phyloP scores from a whole-genome alignment of 1,140 invertebrate species.

The Chionoecetes opilio region DNA sequence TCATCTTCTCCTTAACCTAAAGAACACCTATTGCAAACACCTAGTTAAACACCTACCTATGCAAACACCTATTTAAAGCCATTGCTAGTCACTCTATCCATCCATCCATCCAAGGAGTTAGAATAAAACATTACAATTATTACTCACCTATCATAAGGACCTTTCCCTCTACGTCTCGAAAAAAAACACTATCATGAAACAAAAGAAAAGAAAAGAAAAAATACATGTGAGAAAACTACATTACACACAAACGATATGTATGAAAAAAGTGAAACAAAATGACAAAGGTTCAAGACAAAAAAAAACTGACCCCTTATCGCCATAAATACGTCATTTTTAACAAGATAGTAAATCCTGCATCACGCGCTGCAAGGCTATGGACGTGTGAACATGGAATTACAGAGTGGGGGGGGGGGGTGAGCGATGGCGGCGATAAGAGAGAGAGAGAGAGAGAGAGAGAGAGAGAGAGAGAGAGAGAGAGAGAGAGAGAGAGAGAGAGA shows the following conservation, averaged over 20 bases:
- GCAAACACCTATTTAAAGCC: neutral
- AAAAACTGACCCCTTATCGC: neutral
- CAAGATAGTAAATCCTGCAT: neutral
- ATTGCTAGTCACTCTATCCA: neutral
- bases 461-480: slow-evolving; percentile 27
- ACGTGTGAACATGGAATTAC: neutral
- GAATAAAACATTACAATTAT: too few relatives aligned
- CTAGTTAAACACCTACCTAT: too few relatives aligned
- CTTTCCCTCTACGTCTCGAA: too few relatives aligned
- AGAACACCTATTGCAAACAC: neutral
- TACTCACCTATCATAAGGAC: too few relatives aligned
- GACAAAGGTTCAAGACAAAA: neutral
- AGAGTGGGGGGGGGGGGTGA: neutral
- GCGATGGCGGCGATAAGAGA: neutral
- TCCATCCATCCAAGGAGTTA: neutral
- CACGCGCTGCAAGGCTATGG: neutral
- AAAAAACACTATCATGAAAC: too few relatives aligned
- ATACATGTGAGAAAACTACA: too few relatives aligned
- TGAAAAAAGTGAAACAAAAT: slow-evolving; percentile 20
- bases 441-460: slow-evolving; percentile 13
- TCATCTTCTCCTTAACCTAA: neutral
- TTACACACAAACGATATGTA: too few relatives aligned
- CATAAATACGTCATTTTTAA: neutral
- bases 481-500: slow-evolving; percentile 27
- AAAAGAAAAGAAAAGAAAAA: neutral